These are phyloP conservation scores for Falco berigora DNA, from an alignment of 2,797 vertebrate genomes.

Conservation along the genomic window DNA sequence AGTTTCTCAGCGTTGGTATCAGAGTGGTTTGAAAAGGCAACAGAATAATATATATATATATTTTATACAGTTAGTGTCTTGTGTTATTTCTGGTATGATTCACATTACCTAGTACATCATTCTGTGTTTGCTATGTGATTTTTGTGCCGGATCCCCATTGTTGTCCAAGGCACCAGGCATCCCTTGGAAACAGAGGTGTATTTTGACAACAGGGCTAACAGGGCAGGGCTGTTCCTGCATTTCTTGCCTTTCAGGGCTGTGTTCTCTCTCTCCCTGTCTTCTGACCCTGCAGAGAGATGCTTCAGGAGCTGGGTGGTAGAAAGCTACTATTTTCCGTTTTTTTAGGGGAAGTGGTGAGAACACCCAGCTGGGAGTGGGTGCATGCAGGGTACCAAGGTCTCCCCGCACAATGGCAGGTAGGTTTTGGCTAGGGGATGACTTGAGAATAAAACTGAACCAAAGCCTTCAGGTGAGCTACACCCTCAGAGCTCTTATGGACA, in stretches of 20 bases:
- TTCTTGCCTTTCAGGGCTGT: not conserved
- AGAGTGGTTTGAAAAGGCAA: not conserved
- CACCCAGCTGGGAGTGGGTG: not conserved
- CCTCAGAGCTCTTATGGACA: not conserved
- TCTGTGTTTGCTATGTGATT: not conserved
- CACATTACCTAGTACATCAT: not conserved
- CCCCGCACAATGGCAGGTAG: rapidly evolving
- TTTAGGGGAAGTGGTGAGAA: not conserved
- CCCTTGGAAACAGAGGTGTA: not conserved
- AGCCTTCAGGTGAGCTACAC: not conserved
- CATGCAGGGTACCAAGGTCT: not conserved
- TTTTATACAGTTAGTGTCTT: not conserved
- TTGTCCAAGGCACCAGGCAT: not conserved
- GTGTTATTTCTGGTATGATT: not conserved
- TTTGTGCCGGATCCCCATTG: not conserved
- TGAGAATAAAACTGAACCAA: not conserved
- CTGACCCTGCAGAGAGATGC: not conserved
- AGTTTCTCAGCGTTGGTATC: not conserved
- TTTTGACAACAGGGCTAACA: not conserved
- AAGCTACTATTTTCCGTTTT: not conserved
- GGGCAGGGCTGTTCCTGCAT: not conserved
- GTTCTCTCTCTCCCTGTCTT: not conserved
- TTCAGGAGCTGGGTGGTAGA: not conserved
- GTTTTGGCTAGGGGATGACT: not conserved
- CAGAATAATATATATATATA: not conserved